Evolutionary conservation across 2,113 vertebrate species (phyloP), one percentile per base, ranked within the genome.

Genomic region (Gallinago jamesoni): DNA sequence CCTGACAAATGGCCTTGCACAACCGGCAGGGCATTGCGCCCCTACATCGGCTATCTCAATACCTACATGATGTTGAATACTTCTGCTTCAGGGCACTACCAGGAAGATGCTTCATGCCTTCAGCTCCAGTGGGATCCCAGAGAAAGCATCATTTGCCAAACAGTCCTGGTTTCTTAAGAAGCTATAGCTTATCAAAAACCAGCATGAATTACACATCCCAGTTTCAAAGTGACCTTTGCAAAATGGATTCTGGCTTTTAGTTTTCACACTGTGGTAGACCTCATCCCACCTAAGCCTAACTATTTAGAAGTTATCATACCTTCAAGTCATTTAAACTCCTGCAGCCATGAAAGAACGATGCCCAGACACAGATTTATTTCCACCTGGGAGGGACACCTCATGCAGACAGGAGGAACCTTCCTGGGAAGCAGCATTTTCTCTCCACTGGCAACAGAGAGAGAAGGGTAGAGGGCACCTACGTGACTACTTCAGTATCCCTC

Each of bases 51-150:
- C 39, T 19, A 16, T 14, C 76, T 53, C 7, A 1, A 59, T 10
- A 47, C 24, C n/a, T 0, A 3, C 7, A n/a, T 23, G 8, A 7
- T 5, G 35, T 0, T 7, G 47, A 41, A 14, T 25, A 22, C 23
- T 50, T 41, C 52, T 59, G 68, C 37, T 41, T 28, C 37, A 18
- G 2, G 35, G 59, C 15, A 35, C 27, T 33, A 13, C 8, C 45
- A 70, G 2, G 33, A 86, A 78, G 47, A 45, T 30, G 35, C 22
- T 90, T 69, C 50, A 19, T 8, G 28, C 59, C 70, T 52, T 28
- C 81, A 41, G 25, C 62, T 64, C 33, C 78, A 18, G 2, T 2
- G 52, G 68, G 59, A 47, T 56, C 22, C 35, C 2, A 11, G 24
- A 48, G 24, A 84, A 80, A 59, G 52, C 43, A 59, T 3, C 35